Conservation (phyloP, 2,888 invertebrate genomes). For the Clostera curtula region DNA sequence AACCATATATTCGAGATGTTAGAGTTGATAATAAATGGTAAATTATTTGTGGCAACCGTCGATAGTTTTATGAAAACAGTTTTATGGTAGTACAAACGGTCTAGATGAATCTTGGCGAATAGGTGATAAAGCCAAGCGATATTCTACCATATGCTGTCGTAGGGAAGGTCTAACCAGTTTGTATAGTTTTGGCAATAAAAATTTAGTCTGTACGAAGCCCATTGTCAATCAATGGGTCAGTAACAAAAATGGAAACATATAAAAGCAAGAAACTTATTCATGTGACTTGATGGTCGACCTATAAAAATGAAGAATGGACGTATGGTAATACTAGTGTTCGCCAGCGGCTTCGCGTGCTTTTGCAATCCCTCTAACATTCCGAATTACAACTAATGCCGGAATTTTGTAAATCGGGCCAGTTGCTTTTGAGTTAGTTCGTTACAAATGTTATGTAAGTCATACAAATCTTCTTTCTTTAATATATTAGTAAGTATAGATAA, state of each 20-base stretch:
- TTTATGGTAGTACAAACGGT: slow-evolving; percentile 38
- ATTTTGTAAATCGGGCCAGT: no score
- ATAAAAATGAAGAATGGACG: slow-evolving; percentile 9
- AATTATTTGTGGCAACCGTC: slow-evolving; percentile 14
- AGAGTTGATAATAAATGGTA: slow-evolving; percentile 10
- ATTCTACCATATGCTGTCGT: slow-evolving; percentile 1
- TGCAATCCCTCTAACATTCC: no score
- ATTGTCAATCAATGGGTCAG: slow-evolving; percentile 26
- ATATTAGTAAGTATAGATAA: no score
- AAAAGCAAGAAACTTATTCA: slow-evolving; percentile 29
- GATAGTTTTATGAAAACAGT: slow-evolving; percentile 49
- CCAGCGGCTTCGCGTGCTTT: no score
- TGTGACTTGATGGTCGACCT: slow-evolving; percentile 22
- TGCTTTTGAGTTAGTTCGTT: no score
- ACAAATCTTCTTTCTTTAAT: no score
- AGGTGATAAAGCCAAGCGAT: slow-evolving; percentile 2
- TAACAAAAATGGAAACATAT: slow-evolving; percentile 14
- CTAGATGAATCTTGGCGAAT: slow-evolving; percentile 34
- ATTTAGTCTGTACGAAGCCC: slow-evolving; percentile 3
- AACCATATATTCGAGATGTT: no score
- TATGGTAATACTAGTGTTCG: background rate
- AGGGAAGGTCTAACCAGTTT: background rate
- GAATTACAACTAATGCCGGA: no score
- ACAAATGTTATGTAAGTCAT: no score
- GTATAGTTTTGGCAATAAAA: background rate